Conservation (phyloP, 2,797 vertebrate genomes). For the Cyclura pinguis region DNA sequence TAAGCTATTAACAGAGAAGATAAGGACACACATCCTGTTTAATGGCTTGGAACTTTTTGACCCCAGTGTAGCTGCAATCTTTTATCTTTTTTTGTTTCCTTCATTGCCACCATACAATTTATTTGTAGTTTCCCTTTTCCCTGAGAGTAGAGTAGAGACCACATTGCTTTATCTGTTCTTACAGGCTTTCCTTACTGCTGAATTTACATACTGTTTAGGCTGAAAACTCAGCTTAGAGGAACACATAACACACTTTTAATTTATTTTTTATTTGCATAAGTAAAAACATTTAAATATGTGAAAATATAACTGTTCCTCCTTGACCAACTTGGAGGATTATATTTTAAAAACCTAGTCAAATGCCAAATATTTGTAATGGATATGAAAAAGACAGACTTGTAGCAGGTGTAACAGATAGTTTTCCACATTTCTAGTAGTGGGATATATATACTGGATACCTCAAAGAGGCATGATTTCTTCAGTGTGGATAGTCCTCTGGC, state of each 20-base stretch:
- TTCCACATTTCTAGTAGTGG: background rate
- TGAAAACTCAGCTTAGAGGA: background rate
- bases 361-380: background rate
- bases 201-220: background rate
- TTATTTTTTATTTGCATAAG: background rate
- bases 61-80: background rate
- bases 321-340: background rate
- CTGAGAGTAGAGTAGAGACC: background rate
- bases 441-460: no score
- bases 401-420: background rate
- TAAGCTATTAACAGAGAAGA: constrained; percentile 1
- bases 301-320: background rate
- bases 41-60: background rate
- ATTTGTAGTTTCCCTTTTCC: background rate
- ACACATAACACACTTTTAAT: no score
- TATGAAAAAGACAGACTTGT: background rate
- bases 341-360: background rate
- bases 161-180: constrained; percentile 29
- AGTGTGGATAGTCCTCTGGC: no score
- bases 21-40: rapidly evolving
- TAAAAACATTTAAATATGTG: background rate
- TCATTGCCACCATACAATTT: constrained; percentile 26
- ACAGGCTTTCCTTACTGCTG: background rate
- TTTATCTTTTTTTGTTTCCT: constrained; percentile 10
- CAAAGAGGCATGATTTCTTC: no score